Evolutionary conservation across 2,888 invertebrate species (phyloP), one percentile per base, ranked within the genome.

Genomic region (Eupithecia inturbata): DNA sequence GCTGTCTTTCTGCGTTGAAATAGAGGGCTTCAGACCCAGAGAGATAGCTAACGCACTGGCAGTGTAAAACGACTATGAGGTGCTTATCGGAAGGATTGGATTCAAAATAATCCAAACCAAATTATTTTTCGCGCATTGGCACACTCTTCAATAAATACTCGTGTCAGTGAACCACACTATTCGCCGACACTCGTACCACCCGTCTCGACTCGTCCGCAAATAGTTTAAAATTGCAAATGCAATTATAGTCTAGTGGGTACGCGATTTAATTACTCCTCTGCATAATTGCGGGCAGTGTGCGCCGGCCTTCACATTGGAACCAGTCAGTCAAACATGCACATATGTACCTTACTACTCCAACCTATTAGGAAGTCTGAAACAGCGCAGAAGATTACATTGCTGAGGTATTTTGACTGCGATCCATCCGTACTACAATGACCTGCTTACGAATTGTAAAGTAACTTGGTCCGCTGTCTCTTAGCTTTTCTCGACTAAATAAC

Each of bases 191-290:
- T 70, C 68, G 60, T 60, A 64, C 68, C 70, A 70, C 63, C 70
- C 78, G 78, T 57, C 57, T 76, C 75, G 69, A 73, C 75, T 78
- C 78, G 75, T 78, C 81, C 80, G 73, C 83, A 83, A 83, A 85
- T 86, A 83, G 84, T 84, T 87, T 87, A 85, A 87, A 84, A 87
- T 87, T 87, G 86, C 85, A 84, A 87, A 87, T 87, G 85, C 84
- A 85, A 87, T 86, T 85, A 85, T 82, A 77, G 70, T 77, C 76
- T 79, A 80, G 83, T 83, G 83, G 78, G 78, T 79, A 80, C 84
- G 77, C 82, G 82, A 82, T 84, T 85, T 86, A 86, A 87, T 85
- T 85, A 82, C 82, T 79, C 77, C 75, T 82, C 78, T 82, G 87
- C 82, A 84, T 84, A 86, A 85, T 84, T 82, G 81, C 72, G 72